phyloP scores from a whole-genome alignment of 2,113 vertebrate genomes.

The Speoplatyrhinus poulsoni region DNA sequence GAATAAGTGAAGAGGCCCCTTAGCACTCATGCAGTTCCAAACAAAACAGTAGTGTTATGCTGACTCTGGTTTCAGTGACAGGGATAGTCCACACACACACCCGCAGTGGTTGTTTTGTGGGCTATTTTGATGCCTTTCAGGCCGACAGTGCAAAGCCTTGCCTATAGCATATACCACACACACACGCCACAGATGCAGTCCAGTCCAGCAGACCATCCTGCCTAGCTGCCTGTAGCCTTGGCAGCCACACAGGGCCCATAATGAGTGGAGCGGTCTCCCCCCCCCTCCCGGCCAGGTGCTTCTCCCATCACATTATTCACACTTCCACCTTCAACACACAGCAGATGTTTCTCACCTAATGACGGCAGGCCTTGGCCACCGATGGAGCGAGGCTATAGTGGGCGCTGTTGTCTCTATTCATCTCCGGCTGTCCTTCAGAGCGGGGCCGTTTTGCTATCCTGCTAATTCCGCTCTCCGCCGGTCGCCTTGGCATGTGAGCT shows the following conservation, averaged over 20 bases:
- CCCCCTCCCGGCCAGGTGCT: conserved; percentile 59
- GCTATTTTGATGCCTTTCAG: too few relatives aligned
- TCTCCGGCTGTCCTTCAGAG: conserved; percentile 15
- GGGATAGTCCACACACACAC: too few relatives aligned
- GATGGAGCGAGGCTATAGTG: conserved; percentile 33
- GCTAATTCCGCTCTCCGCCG: too few relatives aligned
- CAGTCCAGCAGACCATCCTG: conserved; percentile 45
- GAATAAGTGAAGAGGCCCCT: too few relatives aligned
- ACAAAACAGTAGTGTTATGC: too few relatives aligned
- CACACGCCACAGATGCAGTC: conserved; percentile 44
- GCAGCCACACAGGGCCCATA: conserved; percentile 52
- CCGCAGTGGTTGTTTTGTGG: too few relatives aligned
- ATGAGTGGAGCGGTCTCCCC: conserved; percentile 57
- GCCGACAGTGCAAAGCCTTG: too few relatives aligned
- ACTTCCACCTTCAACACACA: conserved; percentile 68
- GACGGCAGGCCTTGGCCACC: conserved; percentile 48
- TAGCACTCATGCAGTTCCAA: too few relatives aligned
- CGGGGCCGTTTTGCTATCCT: conserved; percentile 20
- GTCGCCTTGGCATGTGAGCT: too few relatives aligned
- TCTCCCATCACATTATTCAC: conserved; percentile 70
- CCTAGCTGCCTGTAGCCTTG: conserved; percentile 52
- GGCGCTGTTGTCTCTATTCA: conserved; percentile 19
- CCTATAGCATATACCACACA: conserved; percentile 4
- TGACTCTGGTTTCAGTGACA: too few relatives aligned
- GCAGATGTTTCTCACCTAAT: conserved; percentile 74